Percentiles rank a stretch among this genome's conserved stretches.
These are phyloP conservation scores for Megalops atlanticus DNA, from an alignment of 2,113 vertebrate genomes.

Conservation along the genomic window DNA sequence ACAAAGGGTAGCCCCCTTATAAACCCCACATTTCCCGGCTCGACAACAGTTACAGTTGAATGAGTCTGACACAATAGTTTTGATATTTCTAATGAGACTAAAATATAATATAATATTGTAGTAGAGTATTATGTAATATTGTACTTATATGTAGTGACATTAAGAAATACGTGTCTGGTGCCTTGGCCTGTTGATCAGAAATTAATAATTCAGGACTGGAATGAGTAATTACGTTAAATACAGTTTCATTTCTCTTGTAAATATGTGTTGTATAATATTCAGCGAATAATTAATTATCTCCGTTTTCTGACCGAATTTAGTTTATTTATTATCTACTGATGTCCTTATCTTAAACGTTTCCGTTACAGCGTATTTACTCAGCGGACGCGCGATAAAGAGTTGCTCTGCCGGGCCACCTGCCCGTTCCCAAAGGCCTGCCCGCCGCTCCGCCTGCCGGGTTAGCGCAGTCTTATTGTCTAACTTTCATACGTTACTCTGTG, in stretches of 20 bases:
- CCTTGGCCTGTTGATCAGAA: no score
- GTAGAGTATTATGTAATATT: no score
- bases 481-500: no score
- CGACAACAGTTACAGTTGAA: neutral
- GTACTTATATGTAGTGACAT: no score
- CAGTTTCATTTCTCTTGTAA: no score
- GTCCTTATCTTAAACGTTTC: neutral
- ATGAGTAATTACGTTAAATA: no score
- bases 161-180: no score
- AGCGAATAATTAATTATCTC: neutral
- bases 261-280: no score
- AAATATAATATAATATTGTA: neutral
- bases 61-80: neutral
- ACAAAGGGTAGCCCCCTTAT: slow-evolving; percentile 4
- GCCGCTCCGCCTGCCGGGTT: neutral
- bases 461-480: no score
- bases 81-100: neutral
- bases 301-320: neutral
- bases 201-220: no score
- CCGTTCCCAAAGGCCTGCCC: neutral
- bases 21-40: no score
- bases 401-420: neutral
- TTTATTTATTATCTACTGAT: neutral
- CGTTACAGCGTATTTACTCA: neutral
- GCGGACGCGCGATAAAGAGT: neutral